Evolutionary conservation across 1,140 invertebrate species (phyloP), one percentile per base, ranked within the genome.

Genomic region (Hylaeus volcanicus): DNA sequence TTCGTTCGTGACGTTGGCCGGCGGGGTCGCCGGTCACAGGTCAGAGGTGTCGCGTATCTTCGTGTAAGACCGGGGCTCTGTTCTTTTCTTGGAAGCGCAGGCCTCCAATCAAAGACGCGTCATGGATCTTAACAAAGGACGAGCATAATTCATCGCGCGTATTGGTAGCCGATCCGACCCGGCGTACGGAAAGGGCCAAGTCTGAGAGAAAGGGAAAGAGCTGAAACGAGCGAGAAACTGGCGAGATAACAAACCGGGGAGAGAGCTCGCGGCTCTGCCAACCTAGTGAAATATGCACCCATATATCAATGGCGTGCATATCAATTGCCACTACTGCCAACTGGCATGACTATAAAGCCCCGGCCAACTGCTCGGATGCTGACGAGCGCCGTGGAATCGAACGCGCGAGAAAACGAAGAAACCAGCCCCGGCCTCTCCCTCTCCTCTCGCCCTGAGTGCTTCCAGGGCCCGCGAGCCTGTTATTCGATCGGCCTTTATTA

Each of bases 281-380:
- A 88, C 84, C 79, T 84, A 66, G 86, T 88, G 86, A 88, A 88
- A 88, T 88, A 88, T 88, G 82, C 79, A 75, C 84, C 74, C 82
- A 88, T 88, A 88, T 88, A 88, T 88, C 86, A 88, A 88, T 83
- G 79, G 87, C 71, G 76, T 60, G 87, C 81, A 85, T 88, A 88
- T 88, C 87, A 88, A 88, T 88, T 88, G 87, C 87, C 84, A 88
- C 86, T 80, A 88, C 81, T 88, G 87, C 84, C 86, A 88, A 88
- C 81, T 84, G 86, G 84, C 84, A 86, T 84, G 84, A 88, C 86
- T 87, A 80, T 88, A 87, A 88, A 87, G 83, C 75, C 51, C 51
- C 76, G 60, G 66, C 85, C 85, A 86, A 74, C 86, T 81, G 74
- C 65, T 26, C 56, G 72, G 70, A 75, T 86, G 70, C 56, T 70